Percentiles rank a stretch among this genome's conserved stretches.
phyloP scores from a whole-genome alignment of 2,797 vertebrate species.

The Molossus alvarezi region DNA sequence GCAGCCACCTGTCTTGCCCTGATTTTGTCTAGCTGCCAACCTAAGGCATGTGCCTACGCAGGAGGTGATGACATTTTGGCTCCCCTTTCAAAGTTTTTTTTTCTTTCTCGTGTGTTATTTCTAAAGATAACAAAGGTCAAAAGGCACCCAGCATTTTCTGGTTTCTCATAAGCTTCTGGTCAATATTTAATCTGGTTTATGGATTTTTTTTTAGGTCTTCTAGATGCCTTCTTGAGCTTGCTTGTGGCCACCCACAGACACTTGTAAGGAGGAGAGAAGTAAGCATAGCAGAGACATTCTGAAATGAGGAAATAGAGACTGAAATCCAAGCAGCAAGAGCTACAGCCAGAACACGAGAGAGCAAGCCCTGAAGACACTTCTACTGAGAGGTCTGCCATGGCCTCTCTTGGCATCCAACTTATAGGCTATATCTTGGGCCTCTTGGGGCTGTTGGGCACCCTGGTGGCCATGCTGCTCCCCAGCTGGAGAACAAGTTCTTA shows the following conservation, averaged over 20 bases:
- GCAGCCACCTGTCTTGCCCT: constrained; percentile 71
- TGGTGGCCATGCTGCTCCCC: constrained; percentile 94
- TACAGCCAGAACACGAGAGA: not conserved
- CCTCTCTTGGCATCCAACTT: constrained; percentile 94
- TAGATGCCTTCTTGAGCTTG: constrained; percentile 88
- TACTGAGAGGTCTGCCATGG: constrained; percentile 90
- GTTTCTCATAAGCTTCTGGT: constrained; percentile 87
- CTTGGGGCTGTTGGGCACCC: constrained; percentile 94
- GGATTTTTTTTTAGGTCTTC: constrained; percentile 85
- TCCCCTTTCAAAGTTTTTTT: constrained; percentile 80
- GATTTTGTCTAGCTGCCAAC: constrained; percentile 83
- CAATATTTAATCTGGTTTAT: constrained; percentile 91
- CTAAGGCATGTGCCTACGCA: constrained; percentile 77
- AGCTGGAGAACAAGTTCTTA: constrained; percentile 96
- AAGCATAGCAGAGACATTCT: constrained; percentile 58
- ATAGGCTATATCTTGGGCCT: constrained; percentile 95
- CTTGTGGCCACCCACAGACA: constrained; percentile 84
- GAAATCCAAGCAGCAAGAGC: constrained; percentile 44
- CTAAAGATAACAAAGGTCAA: constrained; percentile 90
- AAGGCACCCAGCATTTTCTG: constrained; percentile 88
- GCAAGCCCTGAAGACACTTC: constrained; percentile 29
- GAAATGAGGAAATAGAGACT: constrained; percentile 80
- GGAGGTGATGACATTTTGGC: constrained; percentile 84
- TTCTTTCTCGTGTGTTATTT: constrained; percentile 81
- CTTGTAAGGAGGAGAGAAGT: constrained; percentile 79